phyloP scores from a whole-genome alignment of 2,797 vertebrate genomes.

The Artibeus jamaicensis region DNA sequence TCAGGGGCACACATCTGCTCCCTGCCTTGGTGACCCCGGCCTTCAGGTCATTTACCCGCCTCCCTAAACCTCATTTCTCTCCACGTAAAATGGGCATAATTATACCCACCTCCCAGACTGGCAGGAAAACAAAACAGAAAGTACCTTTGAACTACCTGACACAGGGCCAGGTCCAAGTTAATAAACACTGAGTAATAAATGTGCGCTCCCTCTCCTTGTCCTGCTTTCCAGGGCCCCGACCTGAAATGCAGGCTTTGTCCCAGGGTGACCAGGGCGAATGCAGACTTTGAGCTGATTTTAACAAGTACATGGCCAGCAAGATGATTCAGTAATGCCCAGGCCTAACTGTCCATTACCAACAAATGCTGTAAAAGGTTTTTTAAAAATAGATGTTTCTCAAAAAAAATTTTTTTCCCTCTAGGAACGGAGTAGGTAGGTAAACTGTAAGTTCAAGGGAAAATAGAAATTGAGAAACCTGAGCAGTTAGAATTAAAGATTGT shows the following conservation, averaged over 20 bases:
- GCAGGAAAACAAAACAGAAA: neutral
- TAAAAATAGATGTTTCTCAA: neutral
- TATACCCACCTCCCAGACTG: accelerated
- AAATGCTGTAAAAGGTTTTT: neutral
- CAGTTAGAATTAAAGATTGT: neutral
- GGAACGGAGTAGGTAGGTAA: neutral
- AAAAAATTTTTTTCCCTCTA: neutral
- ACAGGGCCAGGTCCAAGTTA: neutral
- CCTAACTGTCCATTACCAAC: neutral
- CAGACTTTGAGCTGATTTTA: conserved; percentile 2
- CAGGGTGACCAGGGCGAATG: neutral
- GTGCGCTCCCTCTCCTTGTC: neutral
- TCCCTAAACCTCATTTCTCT: neutral
- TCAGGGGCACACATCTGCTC: accelerated
- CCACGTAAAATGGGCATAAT: neutral
- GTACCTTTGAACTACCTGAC: neutral
- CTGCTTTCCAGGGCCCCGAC: neutral
- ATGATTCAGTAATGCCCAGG: conserved; percentile 16
- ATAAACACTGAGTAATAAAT: neutral
- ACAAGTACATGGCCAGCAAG: neutral
- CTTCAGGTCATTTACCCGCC: neutral
- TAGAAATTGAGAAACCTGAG: neutral
- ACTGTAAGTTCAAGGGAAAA: neutral
- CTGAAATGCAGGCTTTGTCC: neutral
- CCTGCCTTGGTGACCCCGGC: accelerated